Percentiles rank a stretch among this genome's conserved stretches.
phyloP scores from a whole-genome alignment of 2,113 vertebrate species.

The Aix galericulata region DNA sequence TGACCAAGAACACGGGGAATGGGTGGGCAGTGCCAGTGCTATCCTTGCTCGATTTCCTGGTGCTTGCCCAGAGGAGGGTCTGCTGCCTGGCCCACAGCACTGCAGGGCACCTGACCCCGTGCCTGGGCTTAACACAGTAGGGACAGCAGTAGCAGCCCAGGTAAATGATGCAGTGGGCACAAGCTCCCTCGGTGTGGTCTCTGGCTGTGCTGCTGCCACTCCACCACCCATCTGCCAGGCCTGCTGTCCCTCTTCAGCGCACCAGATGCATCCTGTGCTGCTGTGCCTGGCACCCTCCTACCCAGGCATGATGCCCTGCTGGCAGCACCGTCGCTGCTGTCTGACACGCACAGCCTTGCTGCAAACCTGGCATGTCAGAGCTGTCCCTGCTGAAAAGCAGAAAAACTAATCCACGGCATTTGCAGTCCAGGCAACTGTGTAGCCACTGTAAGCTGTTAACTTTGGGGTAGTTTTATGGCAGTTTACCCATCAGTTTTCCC shows the following conservation, averaged over 20 bases:
- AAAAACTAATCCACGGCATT: accelerated
- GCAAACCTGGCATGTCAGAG: neutral
- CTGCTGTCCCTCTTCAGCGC: neutral
- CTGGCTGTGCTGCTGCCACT: accelerated
- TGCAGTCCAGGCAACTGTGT: neutral
- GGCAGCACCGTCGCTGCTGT: neutral
- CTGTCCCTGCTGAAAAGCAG: neutral
- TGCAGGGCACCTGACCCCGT: accelerated
- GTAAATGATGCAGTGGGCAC: too few relatives aligned
- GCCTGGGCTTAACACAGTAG: neutral
- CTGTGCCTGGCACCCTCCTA: accelerated
- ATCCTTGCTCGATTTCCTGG: neutral
- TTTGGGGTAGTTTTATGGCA: neutral
- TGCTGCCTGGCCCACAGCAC: neutral
- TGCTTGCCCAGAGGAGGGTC: neutral
- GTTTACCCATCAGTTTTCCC: neutral
- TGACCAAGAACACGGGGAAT: accelerated
- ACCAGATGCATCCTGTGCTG: too few relatives aligned
- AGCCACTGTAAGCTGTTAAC: neutral
- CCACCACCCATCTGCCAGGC: neutral
- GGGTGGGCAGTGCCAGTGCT: neutral
- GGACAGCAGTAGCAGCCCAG: neutral
- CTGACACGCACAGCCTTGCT: neutral
- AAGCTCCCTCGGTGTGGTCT: neutral
- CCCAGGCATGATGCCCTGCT: neutral